Evolutionary conservation across 2,113 vertebrate genomes (phyloP), one percentile per base, ranked within the genome.

Genomic region (Cyrtonyx montezumae): DNA sequence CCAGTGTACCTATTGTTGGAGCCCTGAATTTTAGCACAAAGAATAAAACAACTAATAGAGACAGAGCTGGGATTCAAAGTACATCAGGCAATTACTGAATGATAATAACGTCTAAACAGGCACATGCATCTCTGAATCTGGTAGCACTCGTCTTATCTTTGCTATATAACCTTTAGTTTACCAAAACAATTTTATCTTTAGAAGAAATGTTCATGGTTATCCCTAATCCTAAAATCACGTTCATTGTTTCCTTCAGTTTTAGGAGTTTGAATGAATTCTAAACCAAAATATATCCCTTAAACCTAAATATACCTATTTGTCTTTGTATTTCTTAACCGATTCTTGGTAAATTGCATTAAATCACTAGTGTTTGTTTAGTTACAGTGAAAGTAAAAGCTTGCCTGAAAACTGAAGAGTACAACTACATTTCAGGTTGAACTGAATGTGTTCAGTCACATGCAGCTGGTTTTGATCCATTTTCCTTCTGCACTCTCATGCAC

Each of bases 381-480:
- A 30, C 28, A 69, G 25, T 84, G 59, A 74, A 76, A 58, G 43
- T 59, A 58, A 88, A 87, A 76, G 51, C 32, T 59, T 84, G 14
- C 17, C 37, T 84, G 81, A 25, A 53, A 87, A 82, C 22, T 73
- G 36, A 84, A 73, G 32, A 79, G 28, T 66, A 28, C 59, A 82
- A 81, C 71, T 51, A 3, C 28, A 36, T 92, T 88, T 93, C 6
- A 25, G 68, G 42, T 22, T 79, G 67, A 84, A 69, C 84, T 73
- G 65, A 49, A 34, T 37, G 4, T 74, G 16, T 76, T 68, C 90
- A 6, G 5, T 68, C 74, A 69, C n/a, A 68, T 28, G 30, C n/a
- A 79, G 59, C 59, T 93, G 58, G 3, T 81, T 87, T 93, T 84
- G 48, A 79, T 92, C 42, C 37, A 21, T 76, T 95, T 94, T 49